Base-by-base conservation (phyloP, 2,888 invertebrate genomes). In the Cabera pusaria region DNA sequence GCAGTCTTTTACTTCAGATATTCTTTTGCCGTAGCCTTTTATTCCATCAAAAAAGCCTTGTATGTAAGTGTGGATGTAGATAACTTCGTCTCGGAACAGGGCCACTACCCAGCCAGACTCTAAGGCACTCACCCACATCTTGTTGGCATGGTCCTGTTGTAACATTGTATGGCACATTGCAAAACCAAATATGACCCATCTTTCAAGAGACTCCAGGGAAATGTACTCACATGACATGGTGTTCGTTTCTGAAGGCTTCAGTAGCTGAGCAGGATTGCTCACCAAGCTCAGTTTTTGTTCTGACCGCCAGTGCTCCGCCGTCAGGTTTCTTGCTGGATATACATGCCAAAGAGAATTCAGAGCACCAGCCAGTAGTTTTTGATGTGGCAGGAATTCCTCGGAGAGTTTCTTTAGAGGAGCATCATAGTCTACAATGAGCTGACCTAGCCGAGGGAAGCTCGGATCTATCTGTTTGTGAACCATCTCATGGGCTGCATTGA, bases 391-490 rank as follows among this genome's bases (percentile, higher is more conserved):
- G 82, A 99, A 98, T 77, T 99, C 99, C 72, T 99, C 99, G 0
- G 97, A 94, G 0, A 99, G 90, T 70, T 98, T 99, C 71, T 96
- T 98, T 43, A 99, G 80, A 0, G 99, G 99, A 21, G 95, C 92
- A 77, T 99, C 98, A 80, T 99, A 99, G 68, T 99, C 99, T 58
- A 98, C 93, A 47, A 99, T 98, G 94, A 99, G 94, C 82, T 98
- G 98, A 0, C 99, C 99, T 27, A 99, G 90, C 6, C 99, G 92
- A 2, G 99, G 99, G 77, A 99, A 99, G 66, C 96, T 97, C 6
- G 93, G 91, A 77, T 98, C 98, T 34, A 95, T 93, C 64, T 95
- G 95, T 56, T 93, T 96, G 71, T 99, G 94, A 11, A 97, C 95
- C 92, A 98, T 93, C 88, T 99, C 99, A 87, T 98, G 96, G 2